These are phyloP conservation scores for Phoenicopterus ruber DNA, from an alignment of 2,113 vertebrate species.

Conservation along the genomic window DNA sequence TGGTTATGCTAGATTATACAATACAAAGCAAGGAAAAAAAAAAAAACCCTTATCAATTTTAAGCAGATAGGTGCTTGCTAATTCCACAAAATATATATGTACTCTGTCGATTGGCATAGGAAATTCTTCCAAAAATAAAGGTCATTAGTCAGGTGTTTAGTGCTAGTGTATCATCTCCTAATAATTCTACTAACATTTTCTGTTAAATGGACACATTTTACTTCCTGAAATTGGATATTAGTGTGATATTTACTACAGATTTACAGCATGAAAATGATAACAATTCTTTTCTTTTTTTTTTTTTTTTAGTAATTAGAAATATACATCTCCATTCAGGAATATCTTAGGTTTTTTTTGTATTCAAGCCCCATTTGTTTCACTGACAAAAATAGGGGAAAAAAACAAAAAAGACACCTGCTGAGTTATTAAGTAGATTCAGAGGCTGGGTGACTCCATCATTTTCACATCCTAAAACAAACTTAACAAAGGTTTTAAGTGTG, in stretches of 20 bases:
- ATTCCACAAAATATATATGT: background rate
- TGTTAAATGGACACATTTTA: background rate
- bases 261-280: background rate
- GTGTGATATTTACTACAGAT: background rate
- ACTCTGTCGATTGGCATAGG: background rate
- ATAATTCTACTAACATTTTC: background rate
- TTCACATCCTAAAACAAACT: background rate
- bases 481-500: background rate
- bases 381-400: background rate
- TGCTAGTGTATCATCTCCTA: background rate
- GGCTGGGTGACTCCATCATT: background rate
- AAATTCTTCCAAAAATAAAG: background rate
- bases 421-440: background rate
- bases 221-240: background rate
- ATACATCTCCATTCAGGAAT: background rate
- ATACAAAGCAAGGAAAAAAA: background rate
- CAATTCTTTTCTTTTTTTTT: background rate
- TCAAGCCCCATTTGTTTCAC: background rate
- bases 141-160: background rate
- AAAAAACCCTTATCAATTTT: background rate
- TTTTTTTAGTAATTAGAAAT: background rate
- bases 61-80: background rate
- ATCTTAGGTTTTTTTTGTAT: background rate
- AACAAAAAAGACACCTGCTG: background rate
- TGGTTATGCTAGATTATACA: background rate